Evolutionary conservation across 1,140 invertebrate genomes (phyloP).

Genomic region (Zaprionus nigranus): DNA sequence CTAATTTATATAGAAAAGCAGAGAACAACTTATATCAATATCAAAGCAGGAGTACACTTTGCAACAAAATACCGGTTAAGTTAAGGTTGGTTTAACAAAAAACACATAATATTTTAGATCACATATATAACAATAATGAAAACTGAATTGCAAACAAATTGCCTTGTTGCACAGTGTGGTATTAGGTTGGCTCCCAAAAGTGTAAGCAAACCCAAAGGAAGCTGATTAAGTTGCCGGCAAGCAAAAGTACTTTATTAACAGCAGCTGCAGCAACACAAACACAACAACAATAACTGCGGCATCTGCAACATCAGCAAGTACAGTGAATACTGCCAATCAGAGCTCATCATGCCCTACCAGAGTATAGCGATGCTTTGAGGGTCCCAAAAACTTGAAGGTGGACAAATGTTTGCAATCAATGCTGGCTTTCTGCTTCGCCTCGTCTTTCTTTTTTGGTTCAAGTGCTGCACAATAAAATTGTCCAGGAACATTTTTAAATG

Average conservation of each 20-base stretch:
- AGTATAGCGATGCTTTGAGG: constrained; percentile 64
- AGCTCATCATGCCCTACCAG: constrained; percentile 69
- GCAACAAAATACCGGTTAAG: not conserved
- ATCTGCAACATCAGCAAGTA: constrained; percentile 25
- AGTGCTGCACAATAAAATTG: constrained; percentile 13
- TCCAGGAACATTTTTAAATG: constrained; percentile 45
- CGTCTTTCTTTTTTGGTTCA: not conserved
- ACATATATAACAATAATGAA: not conserved
- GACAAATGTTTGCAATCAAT: constrained; percentile 9
- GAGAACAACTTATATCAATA: not conserved
- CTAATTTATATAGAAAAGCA: not conserved
- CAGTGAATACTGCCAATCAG: constrained; percentile 32
- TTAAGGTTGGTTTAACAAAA: not conserved
- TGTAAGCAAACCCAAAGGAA: constrained; percentile 13
- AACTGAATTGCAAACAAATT: constrained; percentile 3
- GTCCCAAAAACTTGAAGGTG: constrained; percentile 61
- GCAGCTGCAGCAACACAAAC: constrained; percentile 36
- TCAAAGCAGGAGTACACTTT: not conserved
- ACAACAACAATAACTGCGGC: constrained; percentile 8
- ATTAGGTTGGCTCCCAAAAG: constrained; percentile 27
- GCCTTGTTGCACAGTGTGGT: constrained; percentile 32
- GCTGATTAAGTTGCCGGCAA: constrained; percentile 62
- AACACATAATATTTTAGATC: not conserved
- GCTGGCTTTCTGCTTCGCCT: not conserved
- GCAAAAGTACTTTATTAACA: constrained; percentile 64